These are phyloP conservation scores for Mixornis gularis DNA, from an alignment of 2,113 vertebrate species.

Conservation along the genomic window DNA sequence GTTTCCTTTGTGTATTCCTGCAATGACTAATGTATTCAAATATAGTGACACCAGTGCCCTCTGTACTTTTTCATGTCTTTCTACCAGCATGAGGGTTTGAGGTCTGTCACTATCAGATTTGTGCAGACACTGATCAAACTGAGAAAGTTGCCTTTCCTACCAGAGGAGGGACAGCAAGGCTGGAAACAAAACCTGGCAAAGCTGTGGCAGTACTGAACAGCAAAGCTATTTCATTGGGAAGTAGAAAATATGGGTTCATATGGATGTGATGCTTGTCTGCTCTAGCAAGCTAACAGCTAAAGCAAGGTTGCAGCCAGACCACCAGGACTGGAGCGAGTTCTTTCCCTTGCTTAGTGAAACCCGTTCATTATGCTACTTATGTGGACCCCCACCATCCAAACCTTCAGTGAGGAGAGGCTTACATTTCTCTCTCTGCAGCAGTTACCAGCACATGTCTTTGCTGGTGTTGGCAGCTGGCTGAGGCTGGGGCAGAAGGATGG, in stretches of 20 bases:
- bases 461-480: constrained; percentile 22
- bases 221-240: background rate
- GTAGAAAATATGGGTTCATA: background rate
- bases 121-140: background rate
- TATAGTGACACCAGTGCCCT: background rate
- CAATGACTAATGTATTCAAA: background rate
- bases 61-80: background rate
- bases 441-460: background rate
- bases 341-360: background rate
- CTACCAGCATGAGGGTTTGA: background rate
- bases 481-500: background rate
- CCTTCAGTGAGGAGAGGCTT: background rate
- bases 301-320: background rate
- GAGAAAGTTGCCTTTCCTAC: background rate
- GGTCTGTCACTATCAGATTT: background rate
- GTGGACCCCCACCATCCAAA: background rate
- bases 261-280: background rate
- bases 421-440: background rate
- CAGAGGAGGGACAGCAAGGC: background rate
- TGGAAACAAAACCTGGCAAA: background rate
- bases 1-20: background rate
- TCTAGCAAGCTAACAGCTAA: background rate
- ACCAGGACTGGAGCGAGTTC: background rate
- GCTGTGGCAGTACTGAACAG: background rate
- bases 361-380: background rate